Evolutionary conservation across 2,797 vertebrate genomes (phyloP), one percentile per base, ranked within the genome.

Genomic region (Notamacropus eugenii): DNA sequence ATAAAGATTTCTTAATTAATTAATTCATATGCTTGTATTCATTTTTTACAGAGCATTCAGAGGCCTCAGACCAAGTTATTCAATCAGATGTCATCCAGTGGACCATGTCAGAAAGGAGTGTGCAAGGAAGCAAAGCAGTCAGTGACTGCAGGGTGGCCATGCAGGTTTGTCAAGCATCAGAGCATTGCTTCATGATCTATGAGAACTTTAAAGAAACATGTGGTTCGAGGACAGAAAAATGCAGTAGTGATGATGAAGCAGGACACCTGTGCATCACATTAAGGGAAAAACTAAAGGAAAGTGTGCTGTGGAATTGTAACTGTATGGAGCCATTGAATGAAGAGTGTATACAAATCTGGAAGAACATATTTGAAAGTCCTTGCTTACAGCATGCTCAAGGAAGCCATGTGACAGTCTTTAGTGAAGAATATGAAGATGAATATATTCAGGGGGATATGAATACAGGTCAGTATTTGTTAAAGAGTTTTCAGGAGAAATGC

Each of bases 341-440:
- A 91, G 98, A 95, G 52, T 99, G 99, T 54, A 0, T 55, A 16
- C 95, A 93, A 92, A 97, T 98, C 95, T 97, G 98, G 98, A 98
- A 98, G 91, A 97, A 94, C 62, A 98, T 99, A 46, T 98, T 98
- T 96, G 98, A 98, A 95, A 98, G 98, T 54, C 95, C 96, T 5
- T 99, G 98, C 22, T 90, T 98, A 29, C 97, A 96, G 0, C 40
- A 97, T n/a, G 56, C 90, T 34, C 94, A 91, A 87, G 96, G 95
- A 46, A 96, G 55, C 67, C 97, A 96, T 58, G 82, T 82, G 93
- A 96, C 96, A 50, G 93, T 94, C 95, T 67, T 92, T 9, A 56
- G n/a, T 22, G 92, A 87, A 62, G 93, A 93, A 14, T 54, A 50
- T 54, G 92, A 96, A n/a, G 93, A 95, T 55, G 92, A 95, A 22